These are phyloP conservation scores for Aphidius gifuensis DNA, from an alignment of 1,140 invertebrate genomes.

Conservation along the genomic window DNA sequence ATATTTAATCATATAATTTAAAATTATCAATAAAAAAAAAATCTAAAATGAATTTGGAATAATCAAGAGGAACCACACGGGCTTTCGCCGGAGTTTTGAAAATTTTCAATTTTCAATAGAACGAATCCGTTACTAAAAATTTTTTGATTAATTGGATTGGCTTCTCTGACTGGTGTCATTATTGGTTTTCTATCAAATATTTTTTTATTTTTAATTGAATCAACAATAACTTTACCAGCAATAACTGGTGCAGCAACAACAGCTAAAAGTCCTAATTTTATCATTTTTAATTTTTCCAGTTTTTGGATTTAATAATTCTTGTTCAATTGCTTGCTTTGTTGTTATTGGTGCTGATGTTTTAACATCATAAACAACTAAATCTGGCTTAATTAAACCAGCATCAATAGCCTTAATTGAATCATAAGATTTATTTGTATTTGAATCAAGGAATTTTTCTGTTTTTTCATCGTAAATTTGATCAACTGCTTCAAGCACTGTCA, in stretches of 20 bases:
- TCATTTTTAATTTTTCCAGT: slow-evolving; percentile 71
- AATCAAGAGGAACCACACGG: too few species aligned
- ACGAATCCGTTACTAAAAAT: too few species aligned
- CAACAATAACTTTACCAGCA: slow-evolving; percentile 78
- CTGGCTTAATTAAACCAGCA: slow-evolving; percentile 70
- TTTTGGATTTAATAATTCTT: slow-evolving; percentile 64
- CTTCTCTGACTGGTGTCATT: slow-evolving; percentile 20
- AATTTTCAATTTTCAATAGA: too few species aligned
- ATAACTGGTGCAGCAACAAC: slow-evolving; percentile 65
- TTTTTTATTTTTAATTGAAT: slow-evolving; percentile 68
- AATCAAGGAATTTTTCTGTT: slow-evolving; percentile 66
- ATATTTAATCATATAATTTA: too few species aligned
- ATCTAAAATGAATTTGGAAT: too few species aligned
- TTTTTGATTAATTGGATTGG: slow-evolving; percentile 21
- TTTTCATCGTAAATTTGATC: slow-evolving; percentile 67
- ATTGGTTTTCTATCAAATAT: slow-evolving; percentile 19
- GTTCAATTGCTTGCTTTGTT: slow-evolving; percentile 69
- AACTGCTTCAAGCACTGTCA: slow-evolving; percentile 66
- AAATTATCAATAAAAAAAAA: too few species aligned
- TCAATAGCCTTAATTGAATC: slow-evolving; percentile 75
- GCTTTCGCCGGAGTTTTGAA: too few species aligned
- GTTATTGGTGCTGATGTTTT: slow-evolving; percentile 62
- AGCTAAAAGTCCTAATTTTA: slow-evolving; percentile 74
- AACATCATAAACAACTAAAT: slow-evolving; percentile 68
- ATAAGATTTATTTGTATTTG: slow-evolving; percentile 64